Conservation (phyloP, 2,113 vertebrate species). For the Pholis gunnellus region DNA sequence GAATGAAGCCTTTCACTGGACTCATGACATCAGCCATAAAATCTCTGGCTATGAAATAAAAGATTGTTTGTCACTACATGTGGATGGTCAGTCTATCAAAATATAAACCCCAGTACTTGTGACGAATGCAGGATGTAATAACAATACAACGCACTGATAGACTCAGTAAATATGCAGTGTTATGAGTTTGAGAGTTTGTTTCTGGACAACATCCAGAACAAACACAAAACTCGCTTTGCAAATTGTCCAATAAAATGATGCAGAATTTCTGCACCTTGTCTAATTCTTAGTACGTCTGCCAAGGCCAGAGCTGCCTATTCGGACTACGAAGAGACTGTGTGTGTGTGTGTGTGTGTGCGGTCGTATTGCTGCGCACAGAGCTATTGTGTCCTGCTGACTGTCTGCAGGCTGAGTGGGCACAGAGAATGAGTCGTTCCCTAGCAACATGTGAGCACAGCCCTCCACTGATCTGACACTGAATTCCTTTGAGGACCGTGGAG, state of each 20-base stretch:
- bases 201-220: neutral
- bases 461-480: conserved; percentile 64
- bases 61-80: neutral
- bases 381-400: conserved; percentile 71
- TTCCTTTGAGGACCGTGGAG: conserved; percentile 67
- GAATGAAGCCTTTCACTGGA: conserved; percentile 18
- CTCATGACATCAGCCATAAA: neutral
- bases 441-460: conserved; percentile 76
- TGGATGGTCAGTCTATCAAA: neutral
- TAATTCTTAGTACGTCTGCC: neutral
- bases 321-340: conserved; percentile 36
- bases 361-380: conserved; percentile 50
- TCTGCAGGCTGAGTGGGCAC: conserved; percentile 78
- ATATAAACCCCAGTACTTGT: neutral
- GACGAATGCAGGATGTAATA: neutral
- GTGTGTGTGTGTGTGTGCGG: conserved; percentile 48
- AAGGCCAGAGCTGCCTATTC: conserved; percentile 37
- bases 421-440: conserved; percentile 79
- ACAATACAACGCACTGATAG: neutral
- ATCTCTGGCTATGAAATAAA: neutral
- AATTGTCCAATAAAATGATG: neutral
- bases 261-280: neutral
- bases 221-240: neutral
- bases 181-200: neutral
- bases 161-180: neutral